phyloP scores from a whole-genome alignment of 2,888 invertebrate genomes.

The Allolobophora icterica region DNA sequence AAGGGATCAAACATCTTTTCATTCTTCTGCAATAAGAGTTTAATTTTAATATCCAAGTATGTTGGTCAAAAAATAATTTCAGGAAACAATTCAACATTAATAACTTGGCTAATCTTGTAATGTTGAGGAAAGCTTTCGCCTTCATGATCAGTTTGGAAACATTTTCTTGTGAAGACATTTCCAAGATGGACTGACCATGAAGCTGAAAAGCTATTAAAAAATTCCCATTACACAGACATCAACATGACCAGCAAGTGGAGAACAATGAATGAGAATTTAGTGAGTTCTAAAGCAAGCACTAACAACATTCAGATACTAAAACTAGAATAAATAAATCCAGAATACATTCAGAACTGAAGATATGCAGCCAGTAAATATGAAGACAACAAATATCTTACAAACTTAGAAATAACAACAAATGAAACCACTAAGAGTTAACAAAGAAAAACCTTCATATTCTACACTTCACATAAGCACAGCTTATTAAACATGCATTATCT shows the following conservation, averaged over 20 bases:
- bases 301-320: neutral
- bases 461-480: neutral
- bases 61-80: too few species aligned
- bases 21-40: too few species aligned
- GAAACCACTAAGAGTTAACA: neutral
- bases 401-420: neutral
- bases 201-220: neutral
- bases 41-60: too few species aligned
- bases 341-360: slow-evolving; percentile 14
- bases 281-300: neutral
- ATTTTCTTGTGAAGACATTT: neutral
- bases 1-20: neutral
- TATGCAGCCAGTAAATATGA: neutral
- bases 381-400: neutral
- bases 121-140: neutral
- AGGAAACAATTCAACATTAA: too few species aligned
- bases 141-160: too few species aligned
- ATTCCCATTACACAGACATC: neutral
- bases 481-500: slow-evolving; percentile 73
- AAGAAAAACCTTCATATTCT: neutral
- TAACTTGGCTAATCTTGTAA: too few species aligned
- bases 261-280: neutral
- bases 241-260: slow-evolving; percentile 12
- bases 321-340: neutral
- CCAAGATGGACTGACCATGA: neutral